A percentile compares a stretch with the other conserved stretches of the same genome.
These are phyloP conservation scores for Penaeus monodon DNA, from an alignment of 2,888 invertebrate genomes.

Conservation along the genomic window DNA sequence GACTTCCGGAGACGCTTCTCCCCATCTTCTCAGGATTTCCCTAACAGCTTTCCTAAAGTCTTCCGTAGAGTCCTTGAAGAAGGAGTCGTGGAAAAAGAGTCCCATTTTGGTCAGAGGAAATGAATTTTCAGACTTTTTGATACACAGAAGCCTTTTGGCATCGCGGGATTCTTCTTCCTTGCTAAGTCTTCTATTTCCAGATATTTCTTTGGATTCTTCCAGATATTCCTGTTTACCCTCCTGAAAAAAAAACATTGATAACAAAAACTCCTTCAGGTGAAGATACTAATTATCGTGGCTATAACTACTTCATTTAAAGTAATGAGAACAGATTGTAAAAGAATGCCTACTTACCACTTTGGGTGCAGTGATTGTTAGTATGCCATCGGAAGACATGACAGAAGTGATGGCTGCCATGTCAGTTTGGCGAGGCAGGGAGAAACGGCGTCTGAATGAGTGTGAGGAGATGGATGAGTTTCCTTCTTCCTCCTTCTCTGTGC, in stretches of 20 bases:
- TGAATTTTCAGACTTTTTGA: not conserved
- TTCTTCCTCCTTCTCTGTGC: slow-evolving; percentile 41
- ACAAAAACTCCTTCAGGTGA: no score
- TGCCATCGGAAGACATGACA: slow-evolving; percentile 53
- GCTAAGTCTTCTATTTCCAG: no score
- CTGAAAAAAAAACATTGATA: no score
- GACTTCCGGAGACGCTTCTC: not conserved
- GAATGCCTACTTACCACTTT: not conserved
- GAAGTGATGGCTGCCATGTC: slow-evolving; percentile 38
- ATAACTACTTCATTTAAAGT: no score
- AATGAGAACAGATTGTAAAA: no score
- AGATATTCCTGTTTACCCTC: no score
- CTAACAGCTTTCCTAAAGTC: slow-evolving; percentile 48
- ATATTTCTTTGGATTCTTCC: no score
- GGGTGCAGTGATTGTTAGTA: slow-evolving; percentile 57
- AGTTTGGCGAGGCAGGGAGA: slow-evolving; percentile 41
- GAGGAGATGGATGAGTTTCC: slow-evolving; percentile 5
- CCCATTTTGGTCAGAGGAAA: slow-evolving; percentile 45
- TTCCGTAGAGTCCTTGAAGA: slow-evolving; percentile 52
- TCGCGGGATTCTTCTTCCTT: no score
- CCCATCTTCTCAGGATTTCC: slow-evolving; percentile 37
- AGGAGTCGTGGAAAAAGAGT: slow-evolving; percentile 55
- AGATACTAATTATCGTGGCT: no score
- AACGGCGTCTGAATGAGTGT: slow-evolving; percentile 48
- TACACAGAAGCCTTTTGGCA: not conserved